Conservation (phyloP, 2,113 vertebrate genomes). For the Platysteira castanea region DNA sequence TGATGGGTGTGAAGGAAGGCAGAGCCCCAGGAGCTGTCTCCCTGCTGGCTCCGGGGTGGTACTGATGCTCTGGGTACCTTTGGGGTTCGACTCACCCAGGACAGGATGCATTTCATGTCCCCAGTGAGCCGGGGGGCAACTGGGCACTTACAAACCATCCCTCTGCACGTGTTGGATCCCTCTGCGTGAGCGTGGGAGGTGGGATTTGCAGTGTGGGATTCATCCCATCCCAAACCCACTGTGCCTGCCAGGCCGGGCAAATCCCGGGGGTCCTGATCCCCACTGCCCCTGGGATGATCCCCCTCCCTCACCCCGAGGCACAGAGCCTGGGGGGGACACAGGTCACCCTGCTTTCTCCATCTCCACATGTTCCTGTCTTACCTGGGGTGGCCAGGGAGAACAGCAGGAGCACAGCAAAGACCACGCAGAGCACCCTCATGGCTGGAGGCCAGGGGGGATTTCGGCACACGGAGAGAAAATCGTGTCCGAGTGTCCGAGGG, state of each 20-base stretch:
- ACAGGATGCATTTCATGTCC: fast-evolving
- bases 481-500: neutral
- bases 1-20: fast-evolving
- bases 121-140: neutral
- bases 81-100: neutral
- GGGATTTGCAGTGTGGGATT: neutral
- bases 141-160: neutral
- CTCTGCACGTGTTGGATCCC: fast-evolving
- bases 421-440: slow-evolving; percentile 7
- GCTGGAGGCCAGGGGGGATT: neutral
- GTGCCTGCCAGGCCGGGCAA: fast-evolving
- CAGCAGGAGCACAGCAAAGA: slow-evolving; percentile 22
- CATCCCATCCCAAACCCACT: fast-evolving
- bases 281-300: neutral
- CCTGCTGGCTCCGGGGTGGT: neutral
- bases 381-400: slow-evolving; percentile 18
- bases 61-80: neutral
- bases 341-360: fast-evolving
- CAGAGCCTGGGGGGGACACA: neutral
- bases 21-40: neutral
- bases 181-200: fast-evolving
- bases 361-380: neutral
- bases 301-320: neutral
- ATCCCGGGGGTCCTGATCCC: neutral
- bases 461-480: neutral